Evolutionary conservation across 2,888 invertebrate genomes (phyloP).

Genomic region (Ramazzottius varieornatus): DNA sequence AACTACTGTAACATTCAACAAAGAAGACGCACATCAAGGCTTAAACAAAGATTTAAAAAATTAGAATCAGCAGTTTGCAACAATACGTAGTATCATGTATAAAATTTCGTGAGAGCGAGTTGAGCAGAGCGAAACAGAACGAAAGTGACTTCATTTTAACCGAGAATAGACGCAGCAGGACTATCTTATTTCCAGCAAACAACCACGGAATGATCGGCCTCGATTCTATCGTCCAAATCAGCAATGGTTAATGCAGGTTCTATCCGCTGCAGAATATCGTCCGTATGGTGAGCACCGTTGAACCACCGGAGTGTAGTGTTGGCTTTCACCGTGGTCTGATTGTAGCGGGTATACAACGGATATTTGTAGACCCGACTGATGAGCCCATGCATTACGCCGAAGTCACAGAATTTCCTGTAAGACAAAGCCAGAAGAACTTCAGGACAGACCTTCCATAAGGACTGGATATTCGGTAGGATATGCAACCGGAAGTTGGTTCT

Average conservation of each 20-base stretch:
- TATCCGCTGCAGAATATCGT: neutral
- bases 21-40: too few species aligned
- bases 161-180: too few species aligned
- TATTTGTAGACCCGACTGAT: slow-evolving; percentile 50
- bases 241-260: neutral
- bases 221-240: neutral
- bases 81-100: too few species aligned
- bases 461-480: too few species aligned
- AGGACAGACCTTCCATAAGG: neutral
- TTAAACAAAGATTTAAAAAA: too few species aligned
- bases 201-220: neutral
- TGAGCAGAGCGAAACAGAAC: too few species aligned
- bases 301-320: neutral
- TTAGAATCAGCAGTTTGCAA: too few species aligned
- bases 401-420: slow-evolving; percentile 46
- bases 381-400: slow-evolving; percentile 56
- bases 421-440: neutral
- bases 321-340: neutral
- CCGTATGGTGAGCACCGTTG: neutral
- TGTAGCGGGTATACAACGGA: slow-evolving; percentile 12
- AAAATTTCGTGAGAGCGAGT: too few species aligned
- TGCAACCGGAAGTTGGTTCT: neutral
- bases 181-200: neutral
- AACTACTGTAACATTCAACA: too few species aligned
- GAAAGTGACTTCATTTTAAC: too few species aligned